phyloP scores from a whole-genome alignment of 1,140 invertebrate genomes.

The Bathynomus jamesi region DNA sequence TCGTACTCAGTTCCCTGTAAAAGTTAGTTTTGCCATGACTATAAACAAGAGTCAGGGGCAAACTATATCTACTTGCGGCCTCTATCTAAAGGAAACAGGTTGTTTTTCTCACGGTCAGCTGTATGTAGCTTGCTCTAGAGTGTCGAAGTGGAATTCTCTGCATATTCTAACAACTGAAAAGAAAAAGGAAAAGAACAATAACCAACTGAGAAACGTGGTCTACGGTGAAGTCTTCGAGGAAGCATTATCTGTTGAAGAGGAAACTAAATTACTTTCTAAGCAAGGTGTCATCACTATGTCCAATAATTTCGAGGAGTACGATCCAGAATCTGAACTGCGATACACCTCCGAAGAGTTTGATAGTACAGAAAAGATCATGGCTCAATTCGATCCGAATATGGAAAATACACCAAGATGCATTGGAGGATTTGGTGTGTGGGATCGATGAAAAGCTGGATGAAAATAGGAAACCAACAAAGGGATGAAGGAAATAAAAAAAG shows the following conservation, averaged over 20 bases:
- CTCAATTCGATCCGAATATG: too few species aligned
- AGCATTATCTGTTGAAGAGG: neutral
- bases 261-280: too few species aligned
- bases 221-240: neutral
- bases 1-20: neutral
- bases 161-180: neutral
- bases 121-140: neutral
- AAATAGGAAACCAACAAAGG: too few species aligned
- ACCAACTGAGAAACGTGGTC: neutral
- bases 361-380: too few species aligned
- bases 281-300: too few species aligned
- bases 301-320: too few species aligned
- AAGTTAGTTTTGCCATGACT: neutral
- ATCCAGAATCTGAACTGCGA: too few species aligned
- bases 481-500: too few species aligned
- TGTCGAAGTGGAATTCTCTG: neutral
- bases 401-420: too few species aligned
- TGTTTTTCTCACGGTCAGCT: slow-evolving; percentile 5
- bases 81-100: neutral
- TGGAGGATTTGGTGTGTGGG: too few species aligned
- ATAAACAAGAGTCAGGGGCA: slow-evolving; percentile 3
- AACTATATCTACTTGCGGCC: neutral
- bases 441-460: too few species aligned
- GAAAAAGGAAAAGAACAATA: neutral
- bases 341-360: too few species aligned